Base-by-base conservation (phyloP, 2,888 invertebrate genomes). In the Ellobium chinense region DNA sequence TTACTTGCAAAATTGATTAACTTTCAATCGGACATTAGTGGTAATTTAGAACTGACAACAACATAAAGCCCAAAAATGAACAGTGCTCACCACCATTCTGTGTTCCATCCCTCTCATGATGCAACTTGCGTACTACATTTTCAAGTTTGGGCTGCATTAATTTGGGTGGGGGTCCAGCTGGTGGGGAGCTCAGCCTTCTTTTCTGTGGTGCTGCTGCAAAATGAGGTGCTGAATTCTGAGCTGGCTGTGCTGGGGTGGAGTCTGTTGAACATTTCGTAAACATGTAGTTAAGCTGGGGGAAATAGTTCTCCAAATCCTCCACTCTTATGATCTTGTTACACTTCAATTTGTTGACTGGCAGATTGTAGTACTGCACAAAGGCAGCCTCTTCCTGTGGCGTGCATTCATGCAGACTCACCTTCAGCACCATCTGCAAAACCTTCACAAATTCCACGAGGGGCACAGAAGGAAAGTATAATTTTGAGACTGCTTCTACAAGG, bases 301-400 rank as follows among this genome's bases (percentile, higher is more conserved):
- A 89, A 70, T 85, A 89, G 27, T 88, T 87, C 54, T 89, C 87
- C 31, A 91, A 83, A 79, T 91, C 89, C 56, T 87, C 85, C 65
- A 91, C 88, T 46, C 86, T 84, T 14, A 91, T 89, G 87, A 91
- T 90, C 83, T 91, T 90, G 82, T 90, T 90, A 83, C 91, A 91
- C 82, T 91, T 91, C 9, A 91, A 83, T 14, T 87, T 88, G 7
- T 87, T 85, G n/a, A 90, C 90, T 14, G 91, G 91, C 58, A 91
- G 83, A 83, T 89, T 89, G 80, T 91, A 91, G 82, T 91, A 91
- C 75, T 88, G 88, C 83, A 91, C 91, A 82, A 91, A 91, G 0
- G 91, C 89, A 65, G 89, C 87, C 70, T 91, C 91, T 74, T 91
- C 91, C 34, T 87, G 87, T 27, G 87, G 87, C n/a, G 87, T 87